Evolutionary conservation across 2,797 vertebrate genomes (phyloP).

Genomic region (Nasua narica): DNA sequence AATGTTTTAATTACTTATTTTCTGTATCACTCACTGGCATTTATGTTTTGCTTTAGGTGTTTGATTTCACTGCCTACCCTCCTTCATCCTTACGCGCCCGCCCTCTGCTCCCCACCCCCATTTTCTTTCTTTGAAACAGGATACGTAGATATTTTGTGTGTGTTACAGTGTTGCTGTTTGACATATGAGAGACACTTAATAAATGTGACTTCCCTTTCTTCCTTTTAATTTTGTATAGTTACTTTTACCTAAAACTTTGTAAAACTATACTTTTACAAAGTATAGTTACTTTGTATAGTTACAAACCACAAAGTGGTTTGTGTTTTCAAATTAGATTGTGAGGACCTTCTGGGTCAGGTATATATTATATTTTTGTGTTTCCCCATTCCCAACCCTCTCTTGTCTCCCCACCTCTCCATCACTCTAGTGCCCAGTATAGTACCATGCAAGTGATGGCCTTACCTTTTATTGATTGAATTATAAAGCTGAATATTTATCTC

Average conservation of each 20-base stretch:
- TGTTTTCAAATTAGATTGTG: neutral
- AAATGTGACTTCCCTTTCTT: neutral
- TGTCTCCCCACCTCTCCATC: neutral
- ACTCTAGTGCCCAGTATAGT: neutral
- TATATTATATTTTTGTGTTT: neutral
- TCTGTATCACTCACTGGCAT: neutral
- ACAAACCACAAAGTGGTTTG: no score
- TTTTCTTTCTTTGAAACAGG: neutral
- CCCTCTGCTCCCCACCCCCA: fast-evolving
- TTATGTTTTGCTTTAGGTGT: slow-evolving; percentile 23
- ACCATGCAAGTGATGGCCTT: neutral
- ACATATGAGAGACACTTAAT: neutral
- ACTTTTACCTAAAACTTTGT: no score
- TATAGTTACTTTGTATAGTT: no score
- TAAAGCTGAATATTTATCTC: neutral
- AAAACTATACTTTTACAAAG: no score
- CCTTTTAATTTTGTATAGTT: neutral
- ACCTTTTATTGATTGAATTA: neutral
- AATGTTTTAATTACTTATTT: neutral
- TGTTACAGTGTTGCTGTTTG: neutral
- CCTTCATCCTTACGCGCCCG: neutral
- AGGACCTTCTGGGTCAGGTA: neutral
- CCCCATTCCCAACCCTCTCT: neutral
- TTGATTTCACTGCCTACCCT: neutral
- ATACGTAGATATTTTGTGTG: neutral